These are phyloP conservation scores for Caenorhabditis parvicauda DNA, from an alignment of 2,888 invertebrate genomes.

Conservation along the genomic window DNA sequence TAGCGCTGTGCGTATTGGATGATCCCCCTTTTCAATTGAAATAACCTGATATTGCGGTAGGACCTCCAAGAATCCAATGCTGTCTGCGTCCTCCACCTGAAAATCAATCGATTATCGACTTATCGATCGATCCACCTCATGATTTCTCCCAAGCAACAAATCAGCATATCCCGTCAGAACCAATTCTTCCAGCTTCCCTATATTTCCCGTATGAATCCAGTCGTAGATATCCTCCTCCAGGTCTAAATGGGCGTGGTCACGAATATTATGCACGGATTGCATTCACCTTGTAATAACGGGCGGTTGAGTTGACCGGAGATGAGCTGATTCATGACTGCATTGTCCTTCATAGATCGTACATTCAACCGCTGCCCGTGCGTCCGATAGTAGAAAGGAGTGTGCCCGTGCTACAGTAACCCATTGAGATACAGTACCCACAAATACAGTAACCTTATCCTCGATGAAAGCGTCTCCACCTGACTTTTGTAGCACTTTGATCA, in stretches of 20 bases:
- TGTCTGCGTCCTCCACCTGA: slow-evolving; percentile 63
- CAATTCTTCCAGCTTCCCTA: slow-evolving; percentile 84
- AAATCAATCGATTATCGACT: no score
- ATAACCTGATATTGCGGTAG: slow-evolving; percentile 75
- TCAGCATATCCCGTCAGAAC: slow-evolving; percentile 85
- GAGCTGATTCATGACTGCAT: slow-evolving; percentile 57
- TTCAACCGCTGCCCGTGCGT: slow-evolving; percentile 76
- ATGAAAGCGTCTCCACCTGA: slow-evolving; percentile 63
- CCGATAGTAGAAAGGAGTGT: slow-evolving; percentile 78
- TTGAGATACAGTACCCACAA: neutral
- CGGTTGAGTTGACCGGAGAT: slow-evolving; percentile 60
- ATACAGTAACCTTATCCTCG: slow-evolving; percentile 54
- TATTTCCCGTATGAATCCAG: slow-evolving; percentile 72
- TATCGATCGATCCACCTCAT: no score
- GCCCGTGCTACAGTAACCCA: slow-evolving; percentile 71
- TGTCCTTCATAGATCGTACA: slow-evolving; percentile 56
- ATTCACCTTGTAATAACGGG: slow-evolving; percentile 57
- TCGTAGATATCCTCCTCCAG: slow-evolving; percentile 64
- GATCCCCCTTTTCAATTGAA: neutral
- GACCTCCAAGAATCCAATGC: slow-evolving; percentile 79
- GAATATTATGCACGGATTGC: neutral
- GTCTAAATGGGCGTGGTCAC: no score
- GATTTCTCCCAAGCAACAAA: slow-evolving; percentile 73
- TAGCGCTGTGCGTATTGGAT: neutral
- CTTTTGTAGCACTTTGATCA: slow-evolving; percentile 63